Base-by-base conservation (phyloP, 92 coral and sea anemone genomes). In the Porites cylindrica region DNA sequence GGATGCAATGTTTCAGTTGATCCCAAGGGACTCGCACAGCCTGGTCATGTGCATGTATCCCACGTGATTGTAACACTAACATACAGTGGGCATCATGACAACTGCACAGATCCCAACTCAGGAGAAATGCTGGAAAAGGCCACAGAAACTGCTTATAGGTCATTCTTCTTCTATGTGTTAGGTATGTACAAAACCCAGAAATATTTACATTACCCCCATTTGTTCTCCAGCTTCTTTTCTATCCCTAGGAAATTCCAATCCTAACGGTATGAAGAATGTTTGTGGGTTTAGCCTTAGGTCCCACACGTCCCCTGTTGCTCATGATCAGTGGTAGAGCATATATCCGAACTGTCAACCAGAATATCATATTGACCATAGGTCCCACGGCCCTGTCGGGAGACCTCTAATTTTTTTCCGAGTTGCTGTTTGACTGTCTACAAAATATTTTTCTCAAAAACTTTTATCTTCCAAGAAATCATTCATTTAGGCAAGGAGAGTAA, bases 101-200 rank as follows among this genome's bases (percentile, higher is more conserved):
- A 47, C 64, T 79, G 52, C 32, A 65, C 82, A 79, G 60, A 79
- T 19, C 82, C 82, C 1, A 63, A 64, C 32, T 43, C 58, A 14
- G 82, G 82, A 13, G 43, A n/a, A 47, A 79, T 6, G 32, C 19
- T 79, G 6, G 72, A 64, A 1, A 79, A 51, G 21, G 26, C 16
- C 13, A 62, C 16, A n/a, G 71, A 79, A 11, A n/a, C 20, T 13
- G 19, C 14, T n/a, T 65, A 47, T 20, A 19, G 60, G 7, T 64
- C 82, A 9, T 79, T 79, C 52, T 79, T 63, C 60, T 79, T 79
- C 72, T 79, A 79, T 38, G 82, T 64, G 43, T 12, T 21, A 79
- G 82, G 82, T 79, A n/a, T 64, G 72, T 77, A 23, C 0, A 17
- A 26, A 32, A 54, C 16, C 1, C 6, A 62, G n/a, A 62, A 7